Base-by-base conservation (phyloP, 2,888 invertebrate species). In the Acrocera orbiculus region DNA sequence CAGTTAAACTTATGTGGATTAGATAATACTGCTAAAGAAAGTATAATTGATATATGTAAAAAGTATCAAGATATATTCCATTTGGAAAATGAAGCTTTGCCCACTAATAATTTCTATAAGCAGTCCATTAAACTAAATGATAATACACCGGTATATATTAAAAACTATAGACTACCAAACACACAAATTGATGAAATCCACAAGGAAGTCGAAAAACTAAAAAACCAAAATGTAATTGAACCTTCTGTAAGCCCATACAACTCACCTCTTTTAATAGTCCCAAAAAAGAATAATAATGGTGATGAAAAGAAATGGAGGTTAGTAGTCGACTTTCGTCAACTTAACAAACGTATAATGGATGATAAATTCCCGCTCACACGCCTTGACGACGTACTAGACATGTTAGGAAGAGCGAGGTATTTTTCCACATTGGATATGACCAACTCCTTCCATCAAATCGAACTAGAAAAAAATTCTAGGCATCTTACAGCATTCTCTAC, bases 181-280 rank as follows among this genome's bases (percentile, higher is more conserved):
- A 17, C 24, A 16, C 38, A 35, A 11, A 32, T 37, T 5, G 11
- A 17, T 2, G 35, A 36, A 32, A 35, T 38, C 16, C 24, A 36
- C 7, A 15, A 14, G 14, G 47, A 51, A 45, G 43, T 48, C 4
- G 25, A 43, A 30, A 42, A 47, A 39, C 43, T 51, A 44, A 24
- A 49, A 30, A 16, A 41, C n/a, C 30, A 49, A 34, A 38, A 39
- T 3, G 49, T 53, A 5, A 49, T 53, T 16, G 26, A 34, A 35
- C 45, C 42, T 10, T 45, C 46, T 14, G 29, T 16, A 7, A 36
- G 38, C 20, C 45, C 48, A 34, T 43, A 42, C 37, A 31, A 38
- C 34, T 29, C 32, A 28, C 37, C 47, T 15, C 22, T 47, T 32
- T 37, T 47, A 44, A 23, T 44, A 14, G 46, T 44, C 4, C 48